These are phyloP conservation scores for Colossoma macropomum DNA, from an alignment of 2,113 vertebrate species.

Conservation along the genomic window DNA sequence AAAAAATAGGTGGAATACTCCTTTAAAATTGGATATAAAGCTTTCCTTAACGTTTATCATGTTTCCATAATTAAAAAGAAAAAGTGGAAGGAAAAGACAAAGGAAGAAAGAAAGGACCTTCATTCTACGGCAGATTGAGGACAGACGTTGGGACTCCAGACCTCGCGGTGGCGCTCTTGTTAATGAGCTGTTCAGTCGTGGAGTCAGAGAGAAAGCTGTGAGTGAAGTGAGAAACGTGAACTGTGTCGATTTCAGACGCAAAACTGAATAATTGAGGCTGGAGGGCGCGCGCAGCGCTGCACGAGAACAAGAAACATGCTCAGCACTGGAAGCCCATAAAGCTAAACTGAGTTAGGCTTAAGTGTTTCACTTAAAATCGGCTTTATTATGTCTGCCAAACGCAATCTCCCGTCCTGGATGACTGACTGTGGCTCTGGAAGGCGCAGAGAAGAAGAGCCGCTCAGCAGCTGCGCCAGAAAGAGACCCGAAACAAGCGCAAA, in stretches of 20 bases:
- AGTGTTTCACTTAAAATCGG: background rate
- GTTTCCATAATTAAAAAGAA: too few species aligned
- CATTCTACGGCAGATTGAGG: background rate
- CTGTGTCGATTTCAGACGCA: too few species aligned
- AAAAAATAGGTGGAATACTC: too few species aligned
- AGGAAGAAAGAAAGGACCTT: too few species aligned
- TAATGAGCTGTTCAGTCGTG: background rate
- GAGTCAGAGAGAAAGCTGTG: background rate
- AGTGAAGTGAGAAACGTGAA: background rate
- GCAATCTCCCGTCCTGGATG: slow-evolving; percentile 76
- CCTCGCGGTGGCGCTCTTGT: background rate
- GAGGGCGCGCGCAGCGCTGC: too few species aligned
- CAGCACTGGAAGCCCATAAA: background rate
- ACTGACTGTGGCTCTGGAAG: background rate
- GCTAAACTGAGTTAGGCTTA: background rate
- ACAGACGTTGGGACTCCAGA: background rate
- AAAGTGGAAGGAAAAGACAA: too few species aligned
- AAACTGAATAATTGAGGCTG: too few species aligned
- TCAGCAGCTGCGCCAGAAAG: background rate
- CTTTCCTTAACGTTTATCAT: too few species aligned
- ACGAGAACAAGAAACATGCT: too few species aligned
- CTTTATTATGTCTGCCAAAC: slow-evolving; percentile 61
- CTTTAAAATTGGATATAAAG: too few species aligned
- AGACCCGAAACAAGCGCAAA: slow-evolving; percentile 12
- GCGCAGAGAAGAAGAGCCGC: too few species aligned